Evolutionary conservation across 2,113 vertebrate genomes (phyloP), one percentile per base, ranked within the genome.

Genomic region (Clarias macrocephalus): DNA sequence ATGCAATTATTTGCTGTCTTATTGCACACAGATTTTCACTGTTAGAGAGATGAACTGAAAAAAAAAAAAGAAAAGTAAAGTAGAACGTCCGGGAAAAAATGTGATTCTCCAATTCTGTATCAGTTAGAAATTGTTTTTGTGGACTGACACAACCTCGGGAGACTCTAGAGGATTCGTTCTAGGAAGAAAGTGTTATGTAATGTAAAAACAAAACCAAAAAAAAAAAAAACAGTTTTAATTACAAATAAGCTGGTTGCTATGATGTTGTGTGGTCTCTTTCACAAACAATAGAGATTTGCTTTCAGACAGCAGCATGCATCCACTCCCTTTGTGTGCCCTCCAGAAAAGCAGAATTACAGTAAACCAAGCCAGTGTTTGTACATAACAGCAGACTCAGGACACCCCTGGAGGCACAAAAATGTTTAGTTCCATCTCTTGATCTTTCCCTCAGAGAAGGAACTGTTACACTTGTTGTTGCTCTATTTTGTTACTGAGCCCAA

Each of bases 181-280:
- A 91, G 89, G 91, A 88, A 88, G 86, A 81, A 92, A 89, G 90
- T 91, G 89, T 91, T 28, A 82, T 88, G 76, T 88, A 89, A 91
- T 48, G 52, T 42, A 66, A 72, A 83, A 60, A 37, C 13, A 80
- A 88, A 88, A 63, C 6, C 19, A 56, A 91, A 30, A 57, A 18
- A 86, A 48, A 80, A 30, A 82, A 59, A 82, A 93, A 93, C 89
- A 82, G 91, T 92, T 94, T 90, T 94, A 94, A 94, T 95, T 93
- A 92, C 93, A 93, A 94, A 92, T 93, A 94, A 91, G 93, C 94
- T 91, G 91, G 88, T 91, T 89, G 65, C 93, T 93, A 91, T 91
- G 91, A 94, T 93, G 89, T 89, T 95, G 95, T 94, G 94, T 94
- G 95, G 95, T 94, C 94, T 94, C 79, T 92, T 93, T 85, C 91